Evolutionary conservation across 1,140 invertebrate species (phyloP), one percentile per base, ranked within the genome.

Genomic region (Drusus annulatus): DNA sequence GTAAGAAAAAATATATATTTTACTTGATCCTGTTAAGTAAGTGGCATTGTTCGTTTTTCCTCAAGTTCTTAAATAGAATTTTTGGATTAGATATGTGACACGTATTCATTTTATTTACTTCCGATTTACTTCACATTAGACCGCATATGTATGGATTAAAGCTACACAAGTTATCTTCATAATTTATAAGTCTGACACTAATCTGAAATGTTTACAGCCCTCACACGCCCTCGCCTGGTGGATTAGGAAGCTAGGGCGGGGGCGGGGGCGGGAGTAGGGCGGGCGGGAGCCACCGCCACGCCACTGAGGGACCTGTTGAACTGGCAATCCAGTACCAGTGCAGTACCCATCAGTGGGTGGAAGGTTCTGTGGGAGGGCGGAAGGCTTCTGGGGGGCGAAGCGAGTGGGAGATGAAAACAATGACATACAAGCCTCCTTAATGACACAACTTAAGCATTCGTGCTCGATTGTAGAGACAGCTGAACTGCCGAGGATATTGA

Each of bases 371-470:
- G 25, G 52, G 16, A 36, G 28, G 52, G 73, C n/a, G 52, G 58
- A 28, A 17, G n/a, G 16, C 21, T 52, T 6, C 50, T 50, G 54
- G 25, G 52, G 16, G 23, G 28, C 25, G 25, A n/a, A 31, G 73
- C n/a, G 68, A 13, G 60, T 25, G 68, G 65, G 45, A 60, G 75
- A 65, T 17, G 62, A 73, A 78, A 83, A 83, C 81, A 83, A 83
- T 83, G 78, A 83, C 81, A 78, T 78, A 82, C 76, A 80, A 74
- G 68, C 68, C 81, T 21, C 68, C 69, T 75, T 78, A 78, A 83
- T 83, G 81, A 83, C 81, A 80, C 78, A 80, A 83, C 78, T 82
- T 82, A 63, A 65, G 56, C 65, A 65, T 77, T 71, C 76, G 51
- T 51, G 58, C 65, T 56, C 28, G 21, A 19, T 4, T 75, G 80